phyloP scores from a whole-genome alignment of 2,888 invertebrate species.

The Graphium colonna region DNA sequence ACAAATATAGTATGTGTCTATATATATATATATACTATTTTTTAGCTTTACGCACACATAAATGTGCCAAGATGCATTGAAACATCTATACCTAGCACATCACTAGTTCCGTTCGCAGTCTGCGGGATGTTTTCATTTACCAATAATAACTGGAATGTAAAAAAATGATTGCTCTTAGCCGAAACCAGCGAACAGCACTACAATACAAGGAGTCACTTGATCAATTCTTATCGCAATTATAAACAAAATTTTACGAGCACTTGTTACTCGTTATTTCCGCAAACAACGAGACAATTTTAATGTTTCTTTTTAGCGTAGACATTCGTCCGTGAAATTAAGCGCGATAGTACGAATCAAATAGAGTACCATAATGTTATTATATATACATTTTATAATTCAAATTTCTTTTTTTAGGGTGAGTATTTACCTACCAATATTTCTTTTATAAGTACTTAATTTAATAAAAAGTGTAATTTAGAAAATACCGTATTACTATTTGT shows the following conservation, averaged over 20 bases:
- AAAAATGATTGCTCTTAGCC: no score
- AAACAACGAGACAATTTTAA: constrained; percentile 43
- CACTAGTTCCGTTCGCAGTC: no score
- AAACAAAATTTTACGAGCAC: constrained; percentile 54
- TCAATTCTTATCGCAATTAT: constrained; percentile 35
- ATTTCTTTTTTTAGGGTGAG: constrained; percentile 24
- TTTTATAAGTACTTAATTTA: no score
- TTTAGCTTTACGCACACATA: no score
- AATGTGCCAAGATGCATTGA: no score
- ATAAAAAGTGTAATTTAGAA: no score
- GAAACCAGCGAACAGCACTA: neutral
- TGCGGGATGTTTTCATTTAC: no score
- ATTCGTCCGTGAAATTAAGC: constrained; percentile 52
- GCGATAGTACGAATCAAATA: constrained; percentile 26
- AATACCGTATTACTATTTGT: no score
- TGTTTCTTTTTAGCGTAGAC: constrained; percentile 34
- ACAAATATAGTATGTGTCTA: no score
- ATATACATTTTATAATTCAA: constrained; percentile 9
- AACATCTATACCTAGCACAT: no score
- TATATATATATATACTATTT: no score
- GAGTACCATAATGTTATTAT: constrained; percentile 18
- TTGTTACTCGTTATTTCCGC: constrained; percentile 60
- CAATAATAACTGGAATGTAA: no score
- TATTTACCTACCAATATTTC: neutral
- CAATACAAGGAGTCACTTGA: neutral